phyloP scores from a whole-genome alignment of 2,113 vertebrate genomes.

The Odobenus rosmarus region DNA sequence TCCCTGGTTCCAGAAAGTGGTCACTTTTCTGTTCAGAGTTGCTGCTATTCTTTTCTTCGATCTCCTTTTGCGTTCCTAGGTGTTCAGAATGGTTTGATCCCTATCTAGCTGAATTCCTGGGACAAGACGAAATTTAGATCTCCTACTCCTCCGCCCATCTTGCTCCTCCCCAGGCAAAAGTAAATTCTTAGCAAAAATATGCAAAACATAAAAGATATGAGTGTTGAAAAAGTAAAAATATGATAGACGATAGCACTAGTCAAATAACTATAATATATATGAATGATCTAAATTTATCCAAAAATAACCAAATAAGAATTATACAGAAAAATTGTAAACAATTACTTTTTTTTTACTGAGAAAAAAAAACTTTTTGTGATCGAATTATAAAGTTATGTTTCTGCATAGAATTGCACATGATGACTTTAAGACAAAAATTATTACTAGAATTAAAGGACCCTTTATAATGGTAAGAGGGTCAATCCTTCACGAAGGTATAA shows the following conservation, averaged over 20 bases:
- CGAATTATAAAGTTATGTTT: background rate
- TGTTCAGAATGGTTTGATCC: too few species aligned
- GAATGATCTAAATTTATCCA: background rate
- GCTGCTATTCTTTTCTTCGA: too few species aligned
- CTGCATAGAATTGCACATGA: background rate
- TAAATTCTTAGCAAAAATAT: slow-evolving; percentile 3
- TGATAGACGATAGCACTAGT: background rate
- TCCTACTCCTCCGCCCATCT: too few species aligned
- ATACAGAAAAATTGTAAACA: background rate
- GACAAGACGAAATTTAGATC: too few species aligned
- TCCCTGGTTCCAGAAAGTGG: too few species aligned
- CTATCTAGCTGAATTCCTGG: too few species aligned
- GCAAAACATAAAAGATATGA: background rate
- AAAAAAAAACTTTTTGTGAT: background rate
- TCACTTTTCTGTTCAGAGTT: too few species aligned
- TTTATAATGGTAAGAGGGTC: background rate
- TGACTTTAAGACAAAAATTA: background rate
- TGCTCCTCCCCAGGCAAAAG: background rate
- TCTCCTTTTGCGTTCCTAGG: too few species aligned
- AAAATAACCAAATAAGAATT: background rate
- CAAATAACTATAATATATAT: background rate
- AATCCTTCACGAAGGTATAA: background rate
- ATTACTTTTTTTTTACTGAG: background rate
- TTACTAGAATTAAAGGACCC: background rate
- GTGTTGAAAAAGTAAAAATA: background rate